These are phyloP conservation scores for Ylistrum balloti DNA, from an alignment of 1,140 invertebrate genomes.

Conservation along the genomic window DNA sequence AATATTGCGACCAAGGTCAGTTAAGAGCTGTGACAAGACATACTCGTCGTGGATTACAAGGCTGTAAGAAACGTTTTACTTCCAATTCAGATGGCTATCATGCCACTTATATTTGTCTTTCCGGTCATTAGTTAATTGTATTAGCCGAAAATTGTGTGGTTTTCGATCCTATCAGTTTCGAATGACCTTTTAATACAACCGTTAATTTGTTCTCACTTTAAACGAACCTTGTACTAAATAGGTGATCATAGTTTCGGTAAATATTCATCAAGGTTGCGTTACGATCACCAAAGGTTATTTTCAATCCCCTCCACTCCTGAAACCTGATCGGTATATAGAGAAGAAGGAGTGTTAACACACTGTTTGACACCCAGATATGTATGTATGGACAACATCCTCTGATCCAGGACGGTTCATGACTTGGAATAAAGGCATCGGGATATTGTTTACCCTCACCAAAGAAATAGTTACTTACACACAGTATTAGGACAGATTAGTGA, in stretches of 20 bases:
- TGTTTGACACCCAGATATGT: background rate
- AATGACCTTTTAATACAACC: background rate
- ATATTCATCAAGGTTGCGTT: background rate
- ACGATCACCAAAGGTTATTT: background rate
- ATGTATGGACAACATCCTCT: background rate
- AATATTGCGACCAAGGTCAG: background rate
- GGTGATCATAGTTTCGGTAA: background rate
- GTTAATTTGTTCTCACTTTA: background rate
- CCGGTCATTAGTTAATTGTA: slow-evolving; percentile 22
- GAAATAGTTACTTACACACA: background rate
- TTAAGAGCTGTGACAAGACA: background rate
- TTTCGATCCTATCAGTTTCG: background rate
- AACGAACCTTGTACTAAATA: slow-evolving; percentile 34
- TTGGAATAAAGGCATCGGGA: background rate
- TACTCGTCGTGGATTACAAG: background rate
- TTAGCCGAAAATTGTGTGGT: slow-evolving; percentile 4
- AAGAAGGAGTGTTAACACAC: background rate
- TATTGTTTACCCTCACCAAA: background rate
- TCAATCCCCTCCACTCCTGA: background rate
- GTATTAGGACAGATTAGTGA: background rate
- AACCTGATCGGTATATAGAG: background rate
- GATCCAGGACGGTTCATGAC: background rate
- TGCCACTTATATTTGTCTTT: slow-evolving; percentile 11
- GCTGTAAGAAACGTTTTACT: background rate
- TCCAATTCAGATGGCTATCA: background rate